phyloP scores from a whole-genome alignment of 2,113 vertebrate species.

The Lepisosteus oculatus region DNA sequence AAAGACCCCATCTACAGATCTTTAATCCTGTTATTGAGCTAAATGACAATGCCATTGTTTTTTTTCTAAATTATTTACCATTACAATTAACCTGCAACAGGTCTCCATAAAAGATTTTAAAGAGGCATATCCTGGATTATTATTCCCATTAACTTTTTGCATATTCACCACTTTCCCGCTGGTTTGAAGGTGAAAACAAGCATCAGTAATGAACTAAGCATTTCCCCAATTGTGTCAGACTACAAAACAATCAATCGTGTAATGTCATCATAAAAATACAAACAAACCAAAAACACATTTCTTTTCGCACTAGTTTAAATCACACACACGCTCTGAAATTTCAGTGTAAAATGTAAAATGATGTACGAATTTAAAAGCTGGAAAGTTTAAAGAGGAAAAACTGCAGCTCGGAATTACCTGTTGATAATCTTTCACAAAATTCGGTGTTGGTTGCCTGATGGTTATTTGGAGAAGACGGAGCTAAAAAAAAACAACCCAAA shows the following conservation, averaged over 20 bases:
- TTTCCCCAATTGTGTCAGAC: background rate
- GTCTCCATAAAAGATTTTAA: slow-evolving; percentile 25
- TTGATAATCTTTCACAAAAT: too few relatives aligned
- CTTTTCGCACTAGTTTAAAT: too few relatives aligned
- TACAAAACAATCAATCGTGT: background rate
- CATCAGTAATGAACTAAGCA: slow-evolving; percentile 40
- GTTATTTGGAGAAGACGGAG: too few relatives aligned
- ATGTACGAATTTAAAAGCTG: too few relatives aligned
- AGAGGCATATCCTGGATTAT: slow-evolving; percentile 51
- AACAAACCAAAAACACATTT: too few relatives aligned
- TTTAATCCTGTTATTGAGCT: slow-evolving; percentile 35
- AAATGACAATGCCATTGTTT: slow-evolving; percentile 56
- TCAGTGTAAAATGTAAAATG: too few relatives aligned
- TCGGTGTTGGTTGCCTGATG: too few relatives aligned
- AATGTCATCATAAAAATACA: too few relatives aligned
- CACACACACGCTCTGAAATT: too few relatives aligned
- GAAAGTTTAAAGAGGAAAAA: too few relatives aligned
- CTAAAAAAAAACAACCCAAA: too few relatives aligned
- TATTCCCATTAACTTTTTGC: slow-evolving; percentile 42
- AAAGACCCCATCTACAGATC: slow-evolving; percentile 40
- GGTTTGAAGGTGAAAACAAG: slow-evolving; percentile 53
- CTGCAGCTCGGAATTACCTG: too few relatives aligned
- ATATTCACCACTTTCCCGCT: slow-evolving; percentile 56
- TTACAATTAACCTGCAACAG: slow-evolving; percentile 52
- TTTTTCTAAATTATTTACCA: slow-evolving; percentile 42